Evolutionary conservation across 2,888 invertebrate species (phyloP).

Genomic region (Luperina nickerlii): DNA sequence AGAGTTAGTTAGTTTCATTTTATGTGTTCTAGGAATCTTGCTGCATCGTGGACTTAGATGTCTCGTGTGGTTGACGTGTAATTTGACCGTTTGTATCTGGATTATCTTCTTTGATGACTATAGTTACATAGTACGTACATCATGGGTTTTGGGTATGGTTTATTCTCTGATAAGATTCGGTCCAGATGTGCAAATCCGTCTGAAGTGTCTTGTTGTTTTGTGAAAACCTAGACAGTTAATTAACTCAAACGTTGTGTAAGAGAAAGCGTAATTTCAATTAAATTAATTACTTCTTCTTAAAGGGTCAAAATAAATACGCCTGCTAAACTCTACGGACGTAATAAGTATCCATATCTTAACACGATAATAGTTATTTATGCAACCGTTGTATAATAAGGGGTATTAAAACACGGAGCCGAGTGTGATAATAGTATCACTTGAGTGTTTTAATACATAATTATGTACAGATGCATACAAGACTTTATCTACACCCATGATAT

Average conservation of each 20-base stretch:
- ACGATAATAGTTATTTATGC: no score
- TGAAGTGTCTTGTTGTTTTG: background rate
- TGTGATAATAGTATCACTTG: no score
- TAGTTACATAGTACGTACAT: background rate
- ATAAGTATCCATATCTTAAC: no score
- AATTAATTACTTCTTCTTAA: background rate
- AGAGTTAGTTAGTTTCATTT: slow-evolving; percentile 14
- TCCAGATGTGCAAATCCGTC: background rate
- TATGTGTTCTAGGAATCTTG: slow-evolving; percentile 32
- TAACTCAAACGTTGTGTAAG: background rate
- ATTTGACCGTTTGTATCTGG: background rate
- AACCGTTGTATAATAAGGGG: no score
- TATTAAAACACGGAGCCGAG: no score
- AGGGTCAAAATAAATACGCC: no score
- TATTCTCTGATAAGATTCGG: background rate
- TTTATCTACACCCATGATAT: no score
- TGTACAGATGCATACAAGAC: no score
- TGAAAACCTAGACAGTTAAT: background rate
- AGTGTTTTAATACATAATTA: no score
- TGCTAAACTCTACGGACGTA: no score
- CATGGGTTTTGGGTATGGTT: background rate
- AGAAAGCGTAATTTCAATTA: background rate
- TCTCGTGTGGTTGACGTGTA: background rate
- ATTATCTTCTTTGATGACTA: background rate
- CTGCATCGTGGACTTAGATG: slow-evolving; percentile 18